Percentiles rank a stretch among this genome's conserved stretches.
These are phyloP conservation scores for Rotaria magnacalcarata DNA, from an alignment of 2,888 invertebrate genomes.

Conservation along the genomic window DNA sequence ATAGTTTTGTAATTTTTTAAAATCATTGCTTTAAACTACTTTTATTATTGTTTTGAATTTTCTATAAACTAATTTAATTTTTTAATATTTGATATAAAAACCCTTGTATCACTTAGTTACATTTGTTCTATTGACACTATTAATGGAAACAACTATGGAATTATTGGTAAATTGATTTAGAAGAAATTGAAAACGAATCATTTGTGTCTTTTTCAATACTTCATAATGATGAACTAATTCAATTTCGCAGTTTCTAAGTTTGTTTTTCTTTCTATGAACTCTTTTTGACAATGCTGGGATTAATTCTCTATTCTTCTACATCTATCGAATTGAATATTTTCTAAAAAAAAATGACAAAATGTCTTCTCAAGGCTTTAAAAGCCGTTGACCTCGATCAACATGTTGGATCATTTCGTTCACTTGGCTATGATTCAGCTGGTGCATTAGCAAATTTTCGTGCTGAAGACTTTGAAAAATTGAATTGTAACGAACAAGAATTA, in stretches of 20 bases:
- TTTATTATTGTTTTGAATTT: not conserved
- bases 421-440: slow-evolving; percentile 21
- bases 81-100: not conserved
- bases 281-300: not conserved
- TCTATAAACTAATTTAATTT: not conserved
- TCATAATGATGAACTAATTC: too few species aligned
- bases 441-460: slow-evolving; percentile 27
- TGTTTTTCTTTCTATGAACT: not conserved
- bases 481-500: slow-evolving; percentile 3
- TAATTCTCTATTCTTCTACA: not conserved
- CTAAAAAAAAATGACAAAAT: slow-evolving; percentile 11
- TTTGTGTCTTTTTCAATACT: not conserved
- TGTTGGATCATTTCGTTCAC: not conserved
- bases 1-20: too few species aligned
- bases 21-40: too few species aligned
- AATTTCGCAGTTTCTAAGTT: too few species aligned
- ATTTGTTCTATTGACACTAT: not conserved
- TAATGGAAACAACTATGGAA: not conserved
- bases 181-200: not conserved
- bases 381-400: slow-evolving; percentile 25
- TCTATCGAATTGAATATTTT: not conserved
- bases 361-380: slow-evolving; percentile 21
- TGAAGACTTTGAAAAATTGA: slow-evolving; percentile 11
- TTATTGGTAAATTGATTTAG: not conserved
- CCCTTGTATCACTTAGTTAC: not conserved